Evolutionary conservation across 1,140 invertebrate genomes (phyloP).

Genomic region (Notospermus geniculatus): DNA sequence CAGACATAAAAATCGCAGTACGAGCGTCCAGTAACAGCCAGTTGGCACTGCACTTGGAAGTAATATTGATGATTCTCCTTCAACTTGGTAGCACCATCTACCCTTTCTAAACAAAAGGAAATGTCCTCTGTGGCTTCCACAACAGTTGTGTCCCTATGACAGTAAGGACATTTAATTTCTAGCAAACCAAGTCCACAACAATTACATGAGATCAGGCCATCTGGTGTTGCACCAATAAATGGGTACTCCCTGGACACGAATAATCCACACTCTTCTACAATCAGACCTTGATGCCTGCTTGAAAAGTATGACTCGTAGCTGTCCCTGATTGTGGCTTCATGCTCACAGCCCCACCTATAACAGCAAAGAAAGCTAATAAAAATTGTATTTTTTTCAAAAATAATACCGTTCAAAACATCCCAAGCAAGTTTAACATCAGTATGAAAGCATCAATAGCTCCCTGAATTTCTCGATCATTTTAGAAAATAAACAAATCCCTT

Average conservation of each 20-base stretch:
- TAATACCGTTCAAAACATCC: not conserved
- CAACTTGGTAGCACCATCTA: not conserved
- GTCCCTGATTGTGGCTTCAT: not conserved
- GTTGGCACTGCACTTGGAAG: not conserved
- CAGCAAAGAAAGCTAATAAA: not conserved
- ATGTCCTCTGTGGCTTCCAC: not conserved
- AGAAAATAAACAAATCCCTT: no score
- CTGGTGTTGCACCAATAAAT: constrained; percentile 13
- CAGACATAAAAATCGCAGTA: not conserved
- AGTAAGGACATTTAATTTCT: constrained; percentile 20
- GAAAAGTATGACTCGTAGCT: not conserved
- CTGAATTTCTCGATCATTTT: not conserved
- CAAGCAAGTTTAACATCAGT: not conserved
- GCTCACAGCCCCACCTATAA: constrained; percentile 2
- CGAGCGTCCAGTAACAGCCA: not conserved
- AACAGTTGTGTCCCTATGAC: not conserved
- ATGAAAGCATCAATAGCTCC: not conserved
- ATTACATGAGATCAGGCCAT: constrained; percentile 14
- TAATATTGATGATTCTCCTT: not conserved
- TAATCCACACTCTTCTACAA: not conserved
- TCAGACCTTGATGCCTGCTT: not conserved
- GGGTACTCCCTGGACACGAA: constrained; percentile 11
- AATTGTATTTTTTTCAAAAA: not conserved
- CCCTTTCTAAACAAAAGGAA: not conserved
- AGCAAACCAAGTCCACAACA: constrained; percentile 19